A percentile compares a stretch with the other conserved stretches of the same genome.
Conservation (phyloP, 64 coral and sea anemone genomes). For the Cladopsammia gracilis region DNA sequence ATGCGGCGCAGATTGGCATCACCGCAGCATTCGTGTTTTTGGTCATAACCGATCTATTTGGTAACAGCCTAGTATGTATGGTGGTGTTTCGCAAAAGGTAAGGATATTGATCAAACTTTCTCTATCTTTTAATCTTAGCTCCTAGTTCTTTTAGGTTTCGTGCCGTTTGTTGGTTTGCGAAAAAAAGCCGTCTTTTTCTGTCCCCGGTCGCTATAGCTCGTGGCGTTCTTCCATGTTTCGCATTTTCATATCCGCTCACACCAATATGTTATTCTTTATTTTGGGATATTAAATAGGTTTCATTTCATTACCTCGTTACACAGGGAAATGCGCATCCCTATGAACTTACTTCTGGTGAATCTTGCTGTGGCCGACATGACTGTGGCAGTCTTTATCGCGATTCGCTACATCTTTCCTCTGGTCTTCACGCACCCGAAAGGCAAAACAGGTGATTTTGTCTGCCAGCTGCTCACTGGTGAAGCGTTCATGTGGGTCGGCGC, state of each 20-base stretch:
- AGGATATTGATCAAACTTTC: too few relatives aligned
- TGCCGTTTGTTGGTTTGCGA: too few relatives aligned
- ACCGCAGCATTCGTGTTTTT: background rate
- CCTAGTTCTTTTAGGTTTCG: too few relatives aligned
- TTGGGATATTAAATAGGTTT: too few relatives aligned
- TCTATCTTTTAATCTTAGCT: too few relatives aligned
- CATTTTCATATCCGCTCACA: too few relatives aligned
- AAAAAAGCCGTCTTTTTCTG: too few relatives aligned
- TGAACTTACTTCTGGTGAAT: background rate
- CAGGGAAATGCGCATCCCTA: background rate
- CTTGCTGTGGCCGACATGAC: background rate
- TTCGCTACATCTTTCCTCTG: constrained; percentile 22
- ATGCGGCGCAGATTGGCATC: constrained; percentile 3
- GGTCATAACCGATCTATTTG: background rate
- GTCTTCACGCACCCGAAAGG: constrained; percentile 22
- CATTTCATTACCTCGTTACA: too few relatives aligned
- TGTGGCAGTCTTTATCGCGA: background rate
- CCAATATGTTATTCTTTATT: too few relatives aligned
- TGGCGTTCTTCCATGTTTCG: too few relatives aligned
- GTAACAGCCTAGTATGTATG: constrained; percentile 1
- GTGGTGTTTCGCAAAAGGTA: background rate
- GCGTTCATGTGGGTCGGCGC: constrained; percentile 59
- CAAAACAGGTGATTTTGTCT: constrained; percentile 6
- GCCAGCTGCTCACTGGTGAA: constrained; percentile 51
- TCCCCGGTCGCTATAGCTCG: too few relatives aligned